A percentile compares a stretch with the other conserved stretches of the same genome.
These are phyloP conservation scores for Diplazon laetatorius DNA, from an alignment of 2,888 invertebrate genomes.

Conservation along the genomic window DNA sequence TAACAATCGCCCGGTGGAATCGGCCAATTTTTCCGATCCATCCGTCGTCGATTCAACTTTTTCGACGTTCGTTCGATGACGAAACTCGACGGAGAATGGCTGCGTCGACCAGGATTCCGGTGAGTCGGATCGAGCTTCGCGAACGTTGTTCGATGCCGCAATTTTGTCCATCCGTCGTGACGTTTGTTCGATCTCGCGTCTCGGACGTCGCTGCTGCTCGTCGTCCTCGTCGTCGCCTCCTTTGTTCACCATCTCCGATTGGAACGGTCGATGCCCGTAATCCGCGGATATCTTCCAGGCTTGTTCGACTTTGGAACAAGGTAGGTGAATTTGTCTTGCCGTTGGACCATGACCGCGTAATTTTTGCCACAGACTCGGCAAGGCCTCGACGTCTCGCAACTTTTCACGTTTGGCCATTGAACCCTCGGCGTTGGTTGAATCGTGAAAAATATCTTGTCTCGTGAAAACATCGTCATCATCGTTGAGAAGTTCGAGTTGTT, in stretches of 20 bases:
- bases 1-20: conserved; percentile 63
- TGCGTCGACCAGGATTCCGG: conserved; percentile 78
- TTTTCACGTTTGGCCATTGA: conserved; percentile 46
- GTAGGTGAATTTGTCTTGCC: conserved; percentile 41
- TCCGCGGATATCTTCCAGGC: conserved; percentile 35
- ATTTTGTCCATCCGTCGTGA: conserved; percentile 76
- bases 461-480: conserved; percentile 26
- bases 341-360: conserved; percentile 36
- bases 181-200: conserved; percentile 65
- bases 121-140: conserved; percentile 74
- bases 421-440: conserved; percentile 58
- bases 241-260: conserved; percentile 5
- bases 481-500: conserved; percentile 63
- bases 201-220: too few species aligned
- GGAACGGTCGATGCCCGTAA: not conserved
- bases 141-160: conserved; percentile 71
- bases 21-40: conserved; percentile 64
- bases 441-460: conserved; percentile 53
- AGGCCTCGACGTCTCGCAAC: conserved; percentile 63
- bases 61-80: conserved; percentile 72
- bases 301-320: conserved; percentile 58
- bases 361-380: conserved; percentile 60
- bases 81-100: conserved; percentile 77
- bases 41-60: conserved; percentile 61
- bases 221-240: too few species aligned